Evolutionary conservation across 2,888 invertebrate species (phyloP).

Genomic region (Eristalis tenax): DNA sequence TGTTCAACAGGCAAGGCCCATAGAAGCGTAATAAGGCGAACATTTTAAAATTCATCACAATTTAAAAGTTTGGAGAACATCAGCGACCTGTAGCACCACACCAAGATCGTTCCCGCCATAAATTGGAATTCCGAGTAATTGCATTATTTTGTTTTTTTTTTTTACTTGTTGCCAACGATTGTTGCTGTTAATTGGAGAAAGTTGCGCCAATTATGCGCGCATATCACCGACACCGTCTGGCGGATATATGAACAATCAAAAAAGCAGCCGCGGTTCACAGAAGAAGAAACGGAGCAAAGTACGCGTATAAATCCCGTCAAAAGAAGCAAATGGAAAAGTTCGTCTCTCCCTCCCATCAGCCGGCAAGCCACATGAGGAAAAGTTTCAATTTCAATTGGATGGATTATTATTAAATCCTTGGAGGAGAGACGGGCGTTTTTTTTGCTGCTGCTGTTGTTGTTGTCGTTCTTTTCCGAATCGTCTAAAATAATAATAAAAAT

Average conservation of each 20-base stretch:
- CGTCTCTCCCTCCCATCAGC: background rate
- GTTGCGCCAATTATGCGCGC: background rate
- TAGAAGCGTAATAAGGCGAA: no score
- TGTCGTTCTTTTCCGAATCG: constrained; percentile 11
- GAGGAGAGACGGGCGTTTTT: constrained; percentile 32
- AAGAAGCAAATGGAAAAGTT: constrained; percentile 19
- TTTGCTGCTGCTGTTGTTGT: background rate
- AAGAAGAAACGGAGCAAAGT: background rate
- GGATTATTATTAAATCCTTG: constrained; percentile 60
- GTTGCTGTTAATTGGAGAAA: background rate
- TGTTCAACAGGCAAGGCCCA: no score
- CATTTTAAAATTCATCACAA: no score
- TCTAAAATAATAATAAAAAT: constrained; percentile 50
- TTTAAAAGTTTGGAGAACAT: no score
- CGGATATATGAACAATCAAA: constrained; percentile 6
- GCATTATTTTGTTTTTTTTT: no score
- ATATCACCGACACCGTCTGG: background rate
- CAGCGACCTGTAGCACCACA: no score
- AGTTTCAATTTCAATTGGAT: constrained; percentile 59
- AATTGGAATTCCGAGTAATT: no score
- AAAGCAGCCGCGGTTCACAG: background rate
- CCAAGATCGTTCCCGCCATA: no score
- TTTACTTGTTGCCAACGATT: no score
- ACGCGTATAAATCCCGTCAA: background rate
- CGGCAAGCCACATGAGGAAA: constrained; percentile 5